These are phyloP conservation scores for Keiferia lycopersicella DNA, from an alignment of 2,888 invertebrate genomes.

Conservation along the genomic window DNA sequence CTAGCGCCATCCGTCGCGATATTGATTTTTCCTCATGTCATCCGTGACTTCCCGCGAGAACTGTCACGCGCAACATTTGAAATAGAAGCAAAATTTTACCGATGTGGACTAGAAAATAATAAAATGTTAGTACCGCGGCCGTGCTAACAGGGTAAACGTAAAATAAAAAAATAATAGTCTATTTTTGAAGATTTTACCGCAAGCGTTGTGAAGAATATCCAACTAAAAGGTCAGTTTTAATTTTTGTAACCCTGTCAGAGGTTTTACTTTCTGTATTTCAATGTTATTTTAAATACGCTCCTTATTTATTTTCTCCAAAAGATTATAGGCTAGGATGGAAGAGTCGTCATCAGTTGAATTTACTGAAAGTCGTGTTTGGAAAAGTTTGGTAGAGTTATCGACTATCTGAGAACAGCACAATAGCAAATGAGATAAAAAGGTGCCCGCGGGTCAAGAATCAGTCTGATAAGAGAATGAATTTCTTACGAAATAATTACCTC, in stretches of 20 bases:
- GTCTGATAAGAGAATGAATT: conserved; percentile 23
- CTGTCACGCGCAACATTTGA: conserved; percentile 70
- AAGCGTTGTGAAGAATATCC: not conserved
- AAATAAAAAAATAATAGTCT: not conserved
- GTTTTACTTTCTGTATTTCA: not conserved
- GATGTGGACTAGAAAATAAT: not conserved
- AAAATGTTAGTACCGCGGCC: conserved; percentile 7
- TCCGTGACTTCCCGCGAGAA: not conserved
- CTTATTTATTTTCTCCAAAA: not conserved
- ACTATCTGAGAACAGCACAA: not conserved
- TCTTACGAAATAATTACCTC: conserved; percentile 2
- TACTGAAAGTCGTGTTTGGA: not conserved
- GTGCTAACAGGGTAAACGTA: conserved; percentile 3
- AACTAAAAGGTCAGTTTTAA: conserved; percentile 1
- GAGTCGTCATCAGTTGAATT: not conserved
- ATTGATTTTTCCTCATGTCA: not conserved
- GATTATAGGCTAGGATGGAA: not conserved
- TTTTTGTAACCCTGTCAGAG: not conserved
- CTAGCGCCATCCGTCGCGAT: not conserved
- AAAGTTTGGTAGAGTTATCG: conserved; percentile 5
- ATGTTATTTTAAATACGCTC: not conserved
- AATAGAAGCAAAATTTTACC: conserved; percentile 38
- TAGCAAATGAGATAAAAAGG: conserved; percentile 27
- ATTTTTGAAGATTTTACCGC: not conserved
- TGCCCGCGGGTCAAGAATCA: conserved; percentile 26